These are phyloP conservation scores for Doryteuthis pealeii DNA, from an alignment of 1,140 invertebrate genomes.

Conservation along the genomic window DNA sequence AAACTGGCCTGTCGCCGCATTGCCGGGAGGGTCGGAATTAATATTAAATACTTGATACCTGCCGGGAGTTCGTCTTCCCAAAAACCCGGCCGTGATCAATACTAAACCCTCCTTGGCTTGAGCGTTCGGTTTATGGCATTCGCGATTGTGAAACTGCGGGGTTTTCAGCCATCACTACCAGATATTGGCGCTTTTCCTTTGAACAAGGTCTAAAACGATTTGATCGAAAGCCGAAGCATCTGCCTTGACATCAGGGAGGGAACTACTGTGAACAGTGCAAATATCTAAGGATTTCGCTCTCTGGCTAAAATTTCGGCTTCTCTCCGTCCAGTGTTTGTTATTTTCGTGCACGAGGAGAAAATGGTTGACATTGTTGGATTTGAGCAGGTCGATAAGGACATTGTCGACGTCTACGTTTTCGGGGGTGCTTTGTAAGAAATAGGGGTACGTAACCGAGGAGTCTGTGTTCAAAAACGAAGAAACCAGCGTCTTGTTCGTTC, in stretches of 20 bases:
- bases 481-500: slow-evolving; percentile 37
- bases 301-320: slow-evolving; percentile 32
- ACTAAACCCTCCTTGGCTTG: neutral
- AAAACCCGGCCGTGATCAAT: neutral
- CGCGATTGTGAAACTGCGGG: too few species aligned
- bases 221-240: neutral
- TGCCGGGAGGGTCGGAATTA: neutral
- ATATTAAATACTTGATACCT: neutral
- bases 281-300: slow-evolving; percentile 22
- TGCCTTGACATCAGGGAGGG: slow-evolving; percentile 15
- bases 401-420: slow-evolving; percentile 27
- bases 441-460: slow-evolving; percentile 23
- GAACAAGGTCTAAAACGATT: neutral
- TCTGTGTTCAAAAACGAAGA: slow-evolving; percentile 21
- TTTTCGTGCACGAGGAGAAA: slow-evolving; percentile 32
- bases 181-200: slow-evolving; percentile 16
- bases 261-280: slow-evolving; percentile 27
- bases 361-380: slow-evolving; percentile 23
- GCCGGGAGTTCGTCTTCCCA: neutral
- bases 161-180: neutral
- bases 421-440: slow-evolving; percentile 40
- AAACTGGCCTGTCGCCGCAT: neutral
- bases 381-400: slow-evolving; percentile 27
- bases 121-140: neutral
- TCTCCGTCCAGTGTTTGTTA: slow-evolving; percentile 34